Evolutionary conservation across 2,113 vertebrate genomes (phyloP).

Genomic region (Thinocorus orbignyianus): DNA sequence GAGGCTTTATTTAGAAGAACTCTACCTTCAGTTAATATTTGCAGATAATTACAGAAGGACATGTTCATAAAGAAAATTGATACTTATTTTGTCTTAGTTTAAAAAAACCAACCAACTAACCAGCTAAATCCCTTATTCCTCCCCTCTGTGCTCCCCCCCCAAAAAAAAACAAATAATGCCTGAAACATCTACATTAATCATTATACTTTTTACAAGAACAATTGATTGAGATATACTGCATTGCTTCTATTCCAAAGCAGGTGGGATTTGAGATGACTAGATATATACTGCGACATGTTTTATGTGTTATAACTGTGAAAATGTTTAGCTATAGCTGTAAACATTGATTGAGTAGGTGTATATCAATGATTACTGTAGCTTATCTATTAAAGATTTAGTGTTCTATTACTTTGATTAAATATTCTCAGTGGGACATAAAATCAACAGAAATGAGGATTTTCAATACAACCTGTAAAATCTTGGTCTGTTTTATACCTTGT

Average conservation of each 20-base stretch:
- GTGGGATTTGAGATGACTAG: not conserved
- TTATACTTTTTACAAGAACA: not conserved
- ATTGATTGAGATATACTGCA: not conserved
- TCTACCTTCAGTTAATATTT: not conserved
- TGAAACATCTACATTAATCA: not conserved
- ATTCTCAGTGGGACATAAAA: not conserved
- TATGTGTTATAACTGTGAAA: not conserved
- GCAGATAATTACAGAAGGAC: not conserved
- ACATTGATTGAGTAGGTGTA: not conserved
- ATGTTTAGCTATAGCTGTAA: not conserved
- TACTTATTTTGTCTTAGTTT: not conserved
- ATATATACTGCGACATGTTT: not conserved
- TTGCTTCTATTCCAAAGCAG: not conserved
- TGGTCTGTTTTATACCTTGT: not conserved
- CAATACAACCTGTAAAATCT: not conserved
- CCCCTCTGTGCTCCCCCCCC: not conserved
- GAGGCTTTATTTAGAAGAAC: not conserved
- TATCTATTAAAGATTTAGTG: not conserved
- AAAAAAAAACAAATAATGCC: not conserved
- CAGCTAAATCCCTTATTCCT: not conserved
- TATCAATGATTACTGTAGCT: not conserved
- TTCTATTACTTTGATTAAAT: not conserved
- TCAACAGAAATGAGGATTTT: not conserved
- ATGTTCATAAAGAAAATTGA: not conserved
- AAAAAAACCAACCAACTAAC: not conserved